Evolutionary conservation across 1,140 invertebrate genomes (phyloP), one percentile per base, ranked within the genome.

Genomic region (Ruditapes philippinarum): DNA sequence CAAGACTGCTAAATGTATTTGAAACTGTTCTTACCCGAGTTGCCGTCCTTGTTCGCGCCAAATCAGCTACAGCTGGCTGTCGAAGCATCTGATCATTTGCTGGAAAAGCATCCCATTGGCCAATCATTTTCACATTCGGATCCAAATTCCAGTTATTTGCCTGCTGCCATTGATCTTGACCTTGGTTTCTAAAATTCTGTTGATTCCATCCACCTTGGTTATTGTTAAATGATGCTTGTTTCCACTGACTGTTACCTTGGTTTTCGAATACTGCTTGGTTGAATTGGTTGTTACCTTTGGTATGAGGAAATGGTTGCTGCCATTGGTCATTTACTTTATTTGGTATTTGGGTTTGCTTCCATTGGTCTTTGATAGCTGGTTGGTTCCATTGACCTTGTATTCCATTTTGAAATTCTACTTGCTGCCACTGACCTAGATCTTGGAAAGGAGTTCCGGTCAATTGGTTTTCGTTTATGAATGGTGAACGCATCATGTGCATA

Each of bases 111-210:
- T 22, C 42, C 70, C 70, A 74, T 9, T 74, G 40, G 0, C 40
- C 70, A 74, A 74, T 49, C 70, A 74, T 74, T 1, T 49, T 45
- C n/a, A 74, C 70, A 12, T 45, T 49, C 70, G 45, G 70, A 12
- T 49, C 31, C 17, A 9, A 25, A 25, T 74, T 74, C 38, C 25
- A 45, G 2, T 22, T 7, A 25, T 0, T 28, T 25, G 38, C 40
- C 70, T 74, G 70, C 17, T 51, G 28, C 70, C 70, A 74, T n/a
- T 74, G 70, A 49, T 17, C 25, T 74, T 74, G 70, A 49, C 22
- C 25, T 74, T 74, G 70, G 12, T 22, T 22, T 57, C 3, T 14
- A 57, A 57, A 11, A 7, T 3, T 12, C n/a, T 12, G 28, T 65
- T 36, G 28, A 22, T 31, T 31, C 62, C 62, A 65, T 31, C 7